phyloP scores from a whole-genome alignment of 2,888 invertebrate species.

The Tenthredo amoena region DNA sequence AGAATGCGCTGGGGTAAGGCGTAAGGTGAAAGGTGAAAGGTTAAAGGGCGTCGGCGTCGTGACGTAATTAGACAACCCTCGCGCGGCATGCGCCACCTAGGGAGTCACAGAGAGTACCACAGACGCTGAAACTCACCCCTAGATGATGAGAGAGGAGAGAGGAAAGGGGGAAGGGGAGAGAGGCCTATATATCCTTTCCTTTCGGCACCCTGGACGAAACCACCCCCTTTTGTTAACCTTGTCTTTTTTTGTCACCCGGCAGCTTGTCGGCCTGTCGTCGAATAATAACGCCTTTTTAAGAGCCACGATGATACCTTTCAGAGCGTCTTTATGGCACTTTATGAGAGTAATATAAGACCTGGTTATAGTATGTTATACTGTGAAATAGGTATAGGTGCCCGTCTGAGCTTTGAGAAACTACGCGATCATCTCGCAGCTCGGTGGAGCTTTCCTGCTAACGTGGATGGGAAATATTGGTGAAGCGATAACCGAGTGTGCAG shows the following conservation, averaged over 20 bases:
- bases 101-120: neutral
- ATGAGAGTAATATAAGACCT: slow-evolving; percentile 41
- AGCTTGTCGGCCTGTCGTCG: slow-evolving; percentile 34
- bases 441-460: slow-evolving; percentile 1
- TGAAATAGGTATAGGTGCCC: neutral
- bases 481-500: neutral
- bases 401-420: slow-evolving; percentile 10
- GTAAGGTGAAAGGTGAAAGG: slow-evolving; percentile 2
- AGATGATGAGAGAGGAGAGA: neutral
- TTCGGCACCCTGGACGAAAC: neutral
- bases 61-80: slow-evolving; percentile 50
- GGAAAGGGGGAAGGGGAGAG: neutral
- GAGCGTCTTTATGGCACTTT: slow-evolving; percentile 44
- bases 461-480: slow-evolving; percentile 11
- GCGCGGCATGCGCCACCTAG: slow-evolving; percentile 2
- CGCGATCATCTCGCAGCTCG: neutral
- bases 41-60: slow-evolving; percentile 19
- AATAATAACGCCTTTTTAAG: slow-evolving; percentile 36
- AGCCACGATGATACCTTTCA: slow-evolving; percentile 43
- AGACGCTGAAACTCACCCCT: slow-evolving; percentile 6
- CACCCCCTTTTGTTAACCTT: slow-evolving; percentile 1
- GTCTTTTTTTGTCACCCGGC: slow-evolving; percentile 4
- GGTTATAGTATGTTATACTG: slow-evolving; percentile 8
- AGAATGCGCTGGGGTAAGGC: neutral
- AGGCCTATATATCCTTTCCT: neutral